These are phyloP conservation scores for Alauda arvensis DNA, from an alignment of 2,797 vertebrate species.

Conservation along the genomic window DNA sequence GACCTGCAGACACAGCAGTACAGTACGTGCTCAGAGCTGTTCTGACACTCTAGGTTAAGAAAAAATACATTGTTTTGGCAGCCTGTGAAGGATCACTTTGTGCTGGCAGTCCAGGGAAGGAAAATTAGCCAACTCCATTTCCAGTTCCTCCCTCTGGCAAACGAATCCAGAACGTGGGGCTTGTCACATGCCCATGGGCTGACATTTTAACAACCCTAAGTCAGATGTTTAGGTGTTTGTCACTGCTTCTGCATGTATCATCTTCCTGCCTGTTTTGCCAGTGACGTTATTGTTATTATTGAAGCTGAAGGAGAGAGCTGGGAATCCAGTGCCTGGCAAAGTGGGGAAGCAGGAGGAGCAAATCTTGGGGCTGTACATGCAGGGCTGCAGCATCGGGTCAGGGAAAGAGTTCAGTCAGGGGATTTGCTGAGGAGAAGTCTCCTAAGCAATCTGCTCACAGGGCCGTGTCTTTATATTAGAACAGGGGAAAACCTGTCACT, in stretches of 20 bases:
- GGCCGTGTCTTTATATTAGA: background rate
- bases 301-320: background rate
- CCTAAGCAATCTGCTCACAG: background rate
- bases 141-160: background rate
- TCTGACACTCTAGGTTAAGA: background rate
- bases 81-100: background rate
- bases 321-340: background rate
- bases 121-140: background rate
- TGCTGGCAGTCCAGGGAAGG: background rate
- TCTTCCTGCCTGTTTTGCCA: constrained; percentile 21
- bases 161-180: accelerated
- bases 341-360: background rate
- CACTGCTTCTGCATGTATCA: constrained; percentile 4
- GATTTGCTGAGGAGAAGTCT: background rate
- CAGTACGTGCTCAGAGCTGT: background rate
- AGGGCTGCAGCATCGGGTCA: background rate
- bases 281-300: background rate
- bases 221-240: constrained; percentile 35
- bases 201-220: constrained; percentile 9
- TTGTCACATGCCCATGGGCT: constrained; percentile 15
- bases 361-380: background rate
- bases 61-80: background rate
- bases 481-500: background rate
- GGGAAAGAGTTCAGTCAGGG: background rate
- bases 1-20: background rate